Evolutionary conservation across 2,797 vertebrate species (phyloP).

Genomic region (Dryobates pubescens): DNA sequence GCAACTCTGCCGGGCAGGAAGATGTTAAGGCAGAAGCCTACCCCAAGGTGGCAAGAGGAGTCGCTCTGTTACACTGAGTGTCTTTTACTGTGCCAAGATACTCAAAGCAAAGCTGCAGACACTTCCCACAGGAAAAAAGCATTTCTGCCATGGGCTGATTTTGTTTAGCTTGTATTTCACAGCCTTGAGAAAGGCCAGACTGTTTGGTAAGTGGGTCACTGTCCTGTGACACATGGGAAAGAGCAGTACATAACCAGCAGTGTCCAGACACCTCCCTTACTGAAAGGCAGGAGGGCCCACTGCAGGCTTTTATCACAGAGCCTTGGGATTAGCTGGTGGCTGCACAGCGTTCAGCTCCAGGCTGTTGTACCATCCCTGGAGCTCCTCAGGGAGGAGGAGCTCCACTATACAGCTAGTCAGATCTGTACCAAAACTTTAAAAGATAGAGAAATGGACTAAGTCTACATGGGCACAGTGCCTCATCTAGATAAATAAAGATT

Average conservation of each 20-base stretch:
- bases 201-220: neutral
- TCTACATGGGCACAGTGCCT: neutral
- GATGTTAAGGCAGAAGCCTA: neutral
- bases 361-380: neutral
- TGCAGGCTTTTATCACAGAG: neutral
- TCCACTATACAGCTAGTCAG: neutral
- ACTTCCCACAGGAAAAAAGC: slow-evolving; percentile 4
- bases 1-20: neutral
- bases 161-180: slow-evolving; percentile 11
- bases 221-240: neutral
- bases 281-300: neutral
- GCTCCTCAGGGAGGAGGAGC: neutral
- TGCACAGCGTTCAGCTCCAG: neutral
- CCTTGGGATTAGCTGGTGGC: neutral
- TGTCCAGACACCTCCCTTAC: neutral
- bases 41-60: neutral
- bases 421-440: neutral
- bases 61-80: neutral
- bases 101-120: neutral
- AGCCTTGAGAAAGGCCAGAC: neutral
- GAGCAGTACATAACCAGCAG: neutral
- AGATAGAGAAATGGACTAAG: neutral
- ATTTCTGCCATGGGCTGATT: neutral
- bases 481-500: neutral
- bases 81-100: neutral